Evolutionary conservation across 92 coral and sea anemone genomes (phyloP).

Genomic region (Siderastrea siderea): DNA sequence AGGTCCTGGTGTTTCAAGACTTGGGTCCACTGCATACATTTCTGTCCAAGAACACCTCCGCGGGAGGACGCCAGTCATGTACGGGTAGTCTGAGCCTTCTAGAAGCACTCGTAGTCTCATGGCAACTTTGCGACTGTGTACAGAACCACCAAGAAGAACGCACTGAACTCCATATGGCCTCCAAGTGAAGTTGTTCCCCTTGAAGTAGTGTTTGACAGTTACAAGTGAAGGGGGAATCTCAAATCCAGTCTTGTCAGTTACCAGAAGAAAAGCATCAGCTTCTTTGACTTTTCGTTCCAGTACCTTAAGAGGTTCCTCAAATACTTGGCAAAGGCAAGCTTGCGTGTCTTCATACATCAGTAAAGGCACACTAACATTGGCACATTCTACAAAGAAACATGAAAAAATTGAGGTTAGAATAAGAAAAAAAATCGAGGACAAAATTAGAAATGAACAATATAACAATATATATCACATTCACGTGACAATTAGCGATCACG

Average conservation of each 20-base stretch:
- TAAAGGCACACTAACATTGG: slow-evolving; percentile 64
- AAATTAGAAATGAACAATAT: neutral
- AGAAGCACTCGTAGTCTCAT: slow-evolving; percentile 92
- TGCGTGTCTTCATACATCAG: slow-evolving; percentile 88
- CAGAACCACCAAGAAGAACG: slow-evolving; percentile 96
- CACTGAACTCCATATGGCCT: slow-evolving; percentile 96
- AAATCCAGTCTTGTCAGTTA: slow-evolving; percentile 88
- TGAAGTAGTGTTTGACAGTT: slow-evolving; percentile 81
- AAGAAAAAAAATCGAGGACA: neutral
- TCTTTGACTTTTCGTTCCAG: slow-evolving; percentile 87
- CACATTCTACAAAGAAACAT: slow-evolving; percentile 38
- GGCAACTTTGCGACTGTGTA: slow-evolving; percentile 96
- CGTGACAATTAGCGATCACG: neutral
- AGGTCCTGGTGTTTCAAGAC: slow-evolving; percentile 99
- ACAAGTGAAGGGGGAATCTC: slow-evolving; percentile 88
- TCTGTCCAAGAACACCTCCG: slow-evolving; percentile 98
- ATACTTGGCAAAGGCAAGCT: slow-evolving; percentile 73
- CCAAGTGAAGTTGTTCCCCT: slow-evolving; percentile 92
- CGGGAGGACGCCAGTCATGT: slow-evolving; percentile 96
- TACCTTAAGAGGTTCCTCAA: slow-evolving; percentile 87
- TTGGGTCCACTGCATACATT: slow-evolving; percentile 95
- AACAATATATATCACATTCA: neutral
- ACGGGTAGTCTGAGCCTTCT: slow-evolving; percentile 95
- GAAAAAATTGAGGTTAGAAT: neutral
- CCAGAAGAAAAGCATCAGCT: slow-evolving; percentile 94